phyloP scores from a whole-genome alignment of 2,888 invertebrate species.

The Hypena proboscidalis region DNA sequence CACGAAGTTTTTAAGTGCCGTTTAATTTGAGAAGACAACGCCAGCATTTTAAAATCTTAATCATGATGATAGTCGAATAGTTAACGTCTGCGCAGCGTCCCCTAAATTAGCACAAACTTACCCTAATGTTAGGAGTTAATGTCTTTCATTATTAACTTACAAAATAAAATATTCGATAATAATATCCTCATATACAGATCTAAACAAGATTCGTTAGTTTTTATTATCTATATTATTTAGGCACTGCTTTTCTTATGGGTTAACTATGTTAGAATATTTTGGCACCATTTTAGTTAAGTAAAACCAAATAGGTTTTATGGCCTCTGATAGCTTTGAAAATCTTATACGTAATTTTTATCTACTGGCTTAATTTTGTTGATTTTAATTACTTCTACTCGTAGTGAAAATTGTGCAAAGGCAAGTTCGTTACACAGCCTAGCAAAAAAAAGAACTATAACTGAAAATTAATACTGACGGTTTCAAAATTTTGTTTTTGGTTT shows the following conservation, averaged over 20 bases:
- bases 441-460: neutral
- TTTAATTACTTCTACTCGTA: slow-evolving; percentile 4
- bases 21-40: too few species aligned
- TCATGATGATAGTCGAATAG: too few species aligned
- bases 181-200: slow-evolving; percentile 49
- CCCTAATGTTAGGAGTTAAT: slow-evolving; percentile 60
- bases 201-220: slow-evolving; percentile 43
- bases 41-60: too few species aligned
- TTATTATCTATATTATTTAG: slow-evolving; percentile 28
- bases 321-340: slow-evolving; percentile 31
- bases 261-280: slow-evolving; percentile 39
- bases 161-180: slow-evolving; percentile 27
- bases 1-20: too few species aligned
- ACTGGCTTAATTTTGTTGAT: slow-evolving; percentile 14
- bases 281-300: slow-evolving; percentile 41
- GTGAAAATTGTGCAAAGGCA: neutral
- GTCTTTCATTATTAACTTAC: slow-evolving; percentile 59
- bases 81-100: neutral
- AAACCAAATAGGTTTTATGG: slow-evolving; percentile 33
- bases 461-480: slow-evolving; percentile 10
- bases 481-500: slow-evolving; percentile 14
- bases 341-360: slow-evolving; percentile 7
- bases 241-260: slow-evolving; percentile 36
- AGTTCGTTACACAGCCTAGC: neutral
- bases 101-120: slow-evolving; percentile 40